Conservation (phyloP, 2,797 vertebrate species). For the Sardinella longiceps region DNA sequence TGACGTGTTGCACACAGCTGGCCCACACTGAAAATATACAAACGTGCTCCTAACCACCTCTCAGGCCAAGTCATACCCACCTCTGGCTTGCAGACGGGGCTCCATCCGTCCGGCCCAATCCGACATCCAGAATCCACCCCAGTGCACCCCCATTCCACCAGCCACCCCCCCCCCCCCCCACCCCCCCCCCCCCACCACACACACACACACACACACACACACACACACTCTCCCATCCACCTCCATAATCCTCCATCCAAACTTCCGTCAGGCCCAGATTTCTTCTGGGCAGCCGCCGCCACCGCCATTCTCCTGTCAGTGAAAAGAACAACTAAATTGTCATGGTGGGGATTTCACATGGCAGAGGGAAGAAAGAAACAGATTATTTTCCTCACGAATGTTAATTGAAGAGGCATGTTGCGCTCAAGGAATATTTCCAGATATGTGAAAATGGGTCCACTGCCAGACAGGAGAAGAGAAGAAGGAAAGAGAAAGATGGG, state of each 20-base stretch:
- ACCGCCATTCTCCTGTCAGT: conserved; percentile 56
- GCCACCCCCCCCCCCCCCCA: neutral
- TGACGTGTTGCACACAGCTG: conserved; percentile 51
- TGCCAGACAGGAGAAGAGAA: conserved; percentile 51
- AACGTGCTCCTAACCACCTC: conserved; percentile 45
- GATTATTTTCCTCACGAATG: conserved; percentile 50
- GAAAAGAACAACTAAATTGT: conserved; percentile 25
- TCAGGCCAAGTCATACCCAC: conserved; percentile 37
- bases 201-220: no score
- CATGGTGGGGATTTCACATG: conserved; percentile 43
- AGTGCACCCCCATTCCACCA: neutral
- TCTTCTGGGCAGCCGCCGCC: conserved; percentile 48
- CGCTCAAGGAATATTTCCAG: conserved; percentile 47
- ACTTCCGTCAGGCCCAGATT: conserved; percentile 64
- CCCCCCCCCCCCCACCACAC: no score
- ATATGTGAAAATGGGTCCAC: conserved; percentile 40
- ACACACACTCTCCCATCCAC: no score
- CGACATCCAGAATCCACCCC: neutral
- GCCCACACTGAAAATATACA: conserved; percentile 70
- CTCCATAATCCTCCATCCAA: conserved; percentile 53
- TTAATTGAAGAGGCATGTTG: conserved; percentile 58
- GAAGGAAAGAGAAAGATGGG: conserved; percentile 38
- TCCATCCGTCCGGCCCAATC: neutral
- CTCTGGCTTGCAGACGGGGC: neutral
- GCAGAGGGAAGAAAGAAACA: conserved; percentile 36